Evolutionary conservation across 23 tunicate genomes (phyloP).

Genomic region (Botrylloides violaceus): DNA sequence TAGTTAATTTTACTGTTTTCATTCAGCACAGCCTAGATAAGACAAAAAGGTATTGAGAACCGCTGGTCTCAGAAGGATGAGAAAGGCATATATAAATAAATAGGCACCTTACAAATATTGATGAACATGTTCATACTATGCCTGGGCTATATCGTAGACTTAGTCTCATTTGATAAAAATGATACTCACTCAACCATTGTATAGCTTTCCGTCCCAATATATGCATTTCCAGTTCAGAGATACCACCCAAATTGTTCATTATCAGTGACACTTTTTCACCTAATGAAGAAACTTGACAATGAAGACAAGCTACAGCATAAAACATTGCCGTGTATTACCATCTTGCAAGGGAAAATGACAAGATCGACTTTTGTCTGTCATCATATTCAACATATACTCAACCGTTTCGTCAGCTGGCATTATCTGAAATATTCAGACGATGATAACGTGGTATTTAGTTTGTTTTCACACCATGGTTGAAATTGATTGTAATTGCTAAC

Average conservation of each 20-base stretch:
- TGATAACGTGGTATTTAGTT: neutral
- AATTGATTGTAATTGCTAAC: too few relatives aligned
- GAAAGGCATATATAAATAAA: too few relatives aligned
- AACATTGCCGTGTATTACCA: neutral
- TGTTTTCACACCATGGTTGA: too few relatives aligned
- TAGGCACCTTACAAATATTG: too few relatives aligned
- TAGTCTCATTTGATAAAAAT: too few relatives aligned
- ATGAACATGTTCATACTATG: too few relatives aligned
- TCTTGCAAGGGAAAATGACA: slow-evolving; percentile 12
- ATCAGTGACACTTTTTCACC: slow-evolving; percentile 41
- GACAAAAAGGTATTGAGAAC: too few relatives aligned
- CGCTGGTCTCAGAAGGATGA: too few relatives aligned
- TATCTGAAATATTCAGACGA: slow-evolving; percentile 10
- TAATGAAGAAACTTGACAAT: neutral
- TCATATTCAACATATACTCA: slow-evolving; percentile 50
- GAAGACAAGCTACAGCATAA: neutral
- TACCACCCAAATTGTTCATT: slow-evolving; percentile 90
- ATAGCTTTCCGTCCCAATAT: slow-evolving; percentile 56
- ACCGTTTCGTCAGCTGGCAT: slow-evolving; percentile 64
- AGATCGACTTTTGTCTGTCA: slow-evolving; percentile 43
- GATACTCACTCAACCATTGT: slow-evolving; percentile 21
- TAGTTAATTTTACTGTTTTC: too few relatives aligned
- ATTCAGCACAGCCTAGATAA: too few relatives aligned
- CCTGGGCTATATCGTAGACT: too few relatives aligned
- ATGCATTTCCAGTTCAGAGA: slow-evolving; percentile 83